Conservation (phyloP, 1,140 invertebrate species). For the Belonocnema kinseyi region DNA sequence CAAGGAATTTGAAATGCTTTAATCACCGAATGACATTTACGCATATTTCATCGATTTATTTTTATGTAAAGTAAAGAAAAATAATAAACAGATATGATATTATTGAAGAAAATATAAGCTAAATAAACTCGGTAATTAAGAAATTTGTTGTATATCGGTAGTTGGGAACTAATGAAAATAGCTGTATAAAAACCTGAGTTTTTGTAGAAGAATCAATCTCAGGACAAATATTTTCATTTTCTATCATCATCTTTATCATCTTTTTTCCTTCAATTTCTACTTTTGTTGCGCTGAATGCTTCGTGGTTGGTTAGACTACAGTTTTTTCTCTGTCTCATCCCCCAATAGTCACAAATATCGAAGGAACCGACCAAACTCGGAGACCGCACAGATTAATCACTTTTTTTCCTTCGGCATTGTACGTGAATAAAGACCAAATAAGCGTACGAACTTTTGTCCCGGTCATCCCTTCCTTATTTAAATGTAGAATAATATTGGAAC, state of each 20-base stretch:
- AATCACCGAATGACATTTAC: too few relatives aligned
- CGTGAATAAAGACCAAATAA: neutral
- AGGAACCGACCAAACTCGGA: neutral
- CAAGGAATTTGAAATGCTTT: too few relatives aligned
- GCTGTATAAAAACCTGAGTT: neutral
- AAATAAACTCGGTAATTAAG: too few relatives aligned
- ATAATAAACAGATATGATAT: too few relatives aligned
- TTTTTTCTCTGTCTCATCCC: neutral
- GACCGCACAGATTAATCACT: constrained; percentile 6
- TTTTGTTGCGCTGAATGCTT: constrained; percentile 4
- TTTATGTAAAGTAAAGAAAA: too few relatives aligned
- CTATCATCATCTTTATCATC: neutral
- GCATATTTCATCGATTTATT: too few relatives aligned
- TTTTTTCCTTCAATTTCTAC: neutral
- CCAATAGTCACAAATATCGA: constrained; percentile 15
- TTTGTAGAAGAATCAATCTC: neutral
- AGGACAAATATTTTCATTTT: constrained; percentile 8
- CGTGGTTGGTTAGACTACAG: neutral
- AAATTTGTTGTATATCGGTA: too few relatives aligned
- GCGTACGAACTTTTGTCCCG: too few relatives aligned
- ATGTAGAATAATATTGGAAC: neutral
- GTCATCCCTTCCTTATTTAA: neutral
- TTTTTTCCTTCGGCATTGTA: neutral
- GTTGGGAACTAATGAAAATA: neutral
- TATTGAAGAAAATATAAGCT: too few relatives aligned